Evolutionary conservation across 2,113 vertebrate species (phyloP), one percentile per base, ranked within the genome.

Genomic region (Hemicordylus capensis): DNA sequence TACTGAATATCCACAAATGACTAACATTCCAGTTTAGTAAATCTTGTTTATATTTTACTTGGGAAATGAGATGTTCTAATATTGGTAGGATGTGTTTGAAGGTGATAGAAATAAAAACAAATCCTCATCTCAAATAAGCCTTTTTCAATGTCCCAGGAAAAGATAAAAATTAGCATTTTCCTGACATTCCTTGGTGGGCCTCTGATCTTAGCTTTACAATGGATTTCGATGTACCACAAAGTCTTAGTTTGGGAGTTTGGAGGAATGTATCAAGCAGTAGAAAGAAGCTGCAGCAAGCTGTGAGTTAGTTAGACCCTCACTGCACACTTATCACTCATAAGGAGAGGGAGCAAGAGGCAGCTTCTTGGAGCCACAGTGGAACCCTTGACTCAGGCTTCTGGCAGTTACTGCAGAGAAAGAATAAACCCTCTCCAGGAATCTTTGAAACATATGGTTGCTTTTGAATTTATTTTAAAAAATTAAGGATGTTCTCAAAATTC

Each of bases 111-210:
- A 70, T 79, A 44, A 51, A 94, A 79, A 51, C 93, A 79, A 51
- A 59, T 11, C 78, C 84, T 58, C 85, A 85, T 77, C 85, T 92
- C 91, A 90, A 91, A 85, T 37, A 89, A 85, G 70, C 93, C 85
- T 79, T 81, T 85, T 88, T 72, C 91, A 86, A 6, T 83, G 76
- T 88, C 85, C 56, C 64, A 69, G 83, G 76, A 86, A 82, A 51
- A 10, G 64, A 85, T 61, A 63, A 87, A 64, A 82, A 87, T 51
- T 75, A 70, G 28, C 69, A 73, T 31, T 28, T 85, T 88, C 70
- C 44, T 63, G 56, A 24, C 80, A 26, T 58, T 86, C 63, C 86
- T 86, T 91, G 76, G 84, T 88, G 81, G 48, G 37, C 19, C 89
- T 94, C 83, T 78, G 84, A 37, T 24, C 79, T 66, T 4, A 67